Evolutionary conservation across 2,113 vertebrate genomes (phyloP), one percentile per base, ranked within the genome.

Genomic region (Ammodramus savannarum): DNA sequence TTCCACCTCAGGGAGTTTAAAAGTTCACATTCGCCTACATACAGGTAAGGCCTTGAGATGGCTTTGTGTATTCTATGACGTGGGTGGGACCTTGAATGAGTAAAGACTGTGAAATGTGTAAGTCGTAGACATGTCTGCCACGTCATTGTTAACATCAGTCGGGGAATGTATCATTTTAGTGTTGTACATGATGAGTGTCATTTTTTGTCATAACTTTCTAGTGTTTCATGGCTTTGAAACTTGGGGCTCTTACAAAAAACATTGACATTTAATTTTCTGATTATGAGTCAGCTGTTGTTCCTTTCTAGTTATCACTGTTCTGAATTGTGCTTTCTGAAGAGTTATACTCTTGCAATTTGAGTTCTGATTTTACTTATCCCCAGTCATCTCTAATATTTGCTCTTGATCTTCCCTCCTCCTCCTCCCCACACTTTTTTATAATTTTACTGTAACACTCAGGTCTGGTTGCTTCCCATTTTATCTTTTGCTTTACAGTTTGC

Each of bases 1-100:
- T 98, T 99, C 99, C 97, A 99, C 99, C 81, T 99, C 99, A 67
- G 99, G 99, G 79, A 99, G 99, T 98, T 99, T 99, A 98, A 99
- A 99, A 97, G 99, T 99, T 89, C 99, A 99, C 96, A 99, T 99
- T 97, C 98, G 99, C 59, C 98, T 99, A 72, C 99, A 99, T 96
- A 99, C 99, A 97, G 99, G 99, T 99, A 98, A 98, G 97, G 32
- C 34, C 43, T 80, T 41, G 16, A 62, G 68, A 51, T 55, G 15
- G 11, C 31, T 46, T 55, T 63, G 11, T 66, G 1, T 66, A 17
- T 83, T 83, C 18, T 68, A 0, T 76, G 32, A 10, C 66, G 36
- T 75, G 43, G 9, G 13, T 46, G 39, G 75, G 55, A 63, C 26
- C 25, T 79, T 52, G 23, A 43, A 62, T 55, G 32, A 52, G 61